Percentiles rank a stretch among this genome's conserved stretches.
Conservation (phyloP, 2,113 vertebrate genomes). For the Paramormyrops kingsleyae region DNA sequence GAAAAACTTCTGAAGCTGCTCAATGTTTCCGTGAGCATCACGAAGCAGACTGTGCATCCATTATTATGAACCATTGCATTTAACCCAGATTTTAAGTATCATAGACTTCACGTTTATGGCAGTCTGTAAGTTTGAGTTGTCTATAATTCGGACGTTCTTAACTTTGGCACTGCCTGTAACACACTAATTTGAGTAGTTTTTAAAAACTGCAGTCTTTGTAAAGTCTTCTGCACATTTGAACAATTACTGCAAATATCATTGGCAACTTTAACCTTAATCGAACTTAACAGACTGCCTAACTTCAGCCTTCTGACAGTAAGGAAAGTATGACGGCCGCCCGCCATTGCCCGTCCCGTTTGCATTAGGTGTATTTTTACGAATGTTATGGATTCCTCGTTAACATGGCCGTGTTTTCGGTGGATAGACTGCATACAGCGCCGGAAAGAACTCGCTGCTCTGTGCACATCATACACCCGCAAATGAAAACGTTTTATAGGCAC, state of each 20-base stretch:
- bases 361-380: neutral
- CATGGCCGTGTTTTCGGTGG: neutral
- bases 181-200: neutral
- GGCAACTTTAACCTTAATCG: neutral
- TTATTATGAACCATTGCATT: neutral
- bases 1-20: neutral
- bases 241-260: neutral
- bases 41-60: neutral
- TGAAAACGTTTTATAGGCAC: neutral
- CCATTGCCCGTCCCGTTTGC: neutral
- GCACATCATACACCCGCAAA: neutral
- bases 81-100: neutral
- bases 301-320: neutral
- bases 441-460: neutral
- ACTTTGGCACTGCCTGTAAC: neutral
- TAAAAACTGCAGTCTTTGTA: neutral
- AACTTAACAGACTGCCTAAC: neutral
- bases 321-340: neutral
- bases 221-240: neutral
- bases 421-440: too few relatives aligned
- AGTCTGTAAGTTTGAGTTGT: neutral
- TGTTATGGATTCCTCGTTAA: neutral
- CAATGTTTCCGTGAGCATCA: neutral
- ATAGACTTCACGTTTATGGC: neutral
- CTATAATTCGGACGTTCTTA: neutral